Conservation (phyloP, 2,113 vertebrate genomes). For the Tinamus guttatus region DNA sequence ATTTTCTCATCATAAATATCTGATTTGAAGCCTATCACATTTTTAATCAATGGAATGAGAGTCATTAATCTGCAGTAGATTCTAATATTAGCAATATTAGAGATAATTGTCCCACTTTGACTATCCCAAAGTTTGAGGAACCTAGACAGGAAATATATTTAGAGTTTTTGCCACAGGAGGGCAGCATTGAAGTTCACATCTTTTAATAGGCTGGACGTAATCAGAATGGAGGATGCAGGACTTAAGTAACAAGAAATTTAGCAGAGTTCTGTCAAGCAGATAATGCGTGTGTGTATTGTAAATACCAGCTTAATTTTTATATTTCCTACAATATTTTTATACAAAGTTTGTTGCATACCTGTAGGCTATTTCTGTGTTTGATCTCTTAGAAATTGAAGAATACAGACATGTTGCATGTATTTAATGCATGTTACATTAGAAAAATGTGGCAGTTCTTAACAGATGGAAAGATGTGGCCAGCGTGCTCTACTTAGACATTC, state of each 20-base stretch:
- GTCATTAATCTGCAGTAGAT: not conserved
- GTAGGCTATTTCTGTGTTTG: not conserved
- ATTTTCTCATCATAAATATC: not conserved
- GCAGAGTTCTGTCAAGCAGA: not conserved
- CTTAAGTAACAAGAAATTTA: not conserved
- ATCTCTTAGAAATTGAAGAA: not conserved
- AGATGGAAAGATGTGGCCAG: not conserved
- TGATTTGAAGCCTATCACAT: not conserved
- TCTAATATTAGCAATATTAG: not conserved
- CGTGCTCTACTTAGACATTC: not conserved
- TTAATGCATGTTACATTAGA: not conserved
- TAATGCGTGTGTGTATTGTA: not conserved
- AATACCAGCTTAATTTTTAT: not conserved
- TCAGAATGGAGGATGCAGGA: not conserved
- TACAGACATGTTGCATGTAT: not conserved
- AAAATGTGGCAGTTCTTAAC: not conserved
- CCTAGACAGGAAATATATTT: not conserved
- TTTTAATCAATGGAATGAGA: not conserved
- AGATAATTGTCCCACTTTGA: not conserved
- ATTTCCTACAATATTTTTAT: not conserved
- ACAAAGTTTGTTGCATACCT: not conserved
- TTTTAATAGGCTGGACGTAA: not conserved
- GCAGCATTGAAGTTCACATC: constrained; percentile 1
- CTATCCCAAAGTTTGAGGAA: not conserved
- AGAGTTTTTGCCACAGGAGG: constrained; percentile 16